phyloP scores from a whole-genome alignment of 2,797 vertebrate species.

The Falco novaeseelandiae region DNA sequence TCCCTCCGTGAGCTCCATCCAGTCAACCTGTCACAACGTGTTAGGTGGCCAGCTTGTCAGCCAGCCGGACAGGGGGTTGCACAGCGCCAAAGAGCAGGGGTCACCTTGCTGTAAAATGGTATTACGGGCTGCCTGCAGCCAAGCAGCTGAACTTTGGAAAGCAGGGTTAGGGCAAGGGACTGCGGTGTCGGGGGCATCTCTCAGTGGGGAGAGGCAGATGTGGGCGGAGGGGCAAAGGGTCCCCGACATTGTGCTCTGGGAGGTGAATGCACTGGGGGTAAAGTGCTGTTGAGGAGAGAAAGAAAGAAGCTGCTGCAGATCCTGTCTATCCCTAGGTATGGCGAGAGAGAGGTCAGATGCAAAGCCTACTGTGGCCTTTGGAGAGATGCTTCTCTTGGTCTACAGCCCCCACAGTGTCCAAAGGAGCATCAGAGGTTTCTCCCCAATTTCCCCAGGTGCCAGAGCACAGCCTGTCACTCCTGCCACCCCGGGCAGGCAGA shows the following conservation, averaged over 20 bases:
- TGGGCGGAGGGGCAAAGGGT: background rate
- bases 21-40: background rate
- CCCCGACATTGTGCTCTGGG: fast-evolving
- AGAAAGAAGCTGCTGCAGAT: background rate
- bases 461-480: background rate
- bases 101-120: constrained; percentile 30
- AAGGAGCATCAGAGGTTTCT: background rate
- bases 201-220: background rate
- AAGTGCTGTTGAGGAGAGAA: background rate
- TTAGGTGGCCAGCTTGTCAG: background rate
- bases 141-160: constrained; percentile 6
- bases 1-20: background rate
- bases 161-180: background rate
- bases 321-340: background rate
- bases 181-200: fast-evolving
- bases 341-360: background rate
- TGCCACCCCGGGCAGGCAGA: background rate
- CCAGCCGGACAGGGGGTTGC: background rate
- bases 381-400: background rate
- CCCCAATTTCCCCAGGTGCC: background rate
- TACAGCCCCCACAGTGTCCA: fast-evolving
- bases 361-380: background rate
- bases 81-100: constrained; percentile 27
- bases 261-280: fast-evolving
- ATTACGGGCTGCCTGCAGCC: constrained; percentile 15